Percentiles rank a stretch among this genome's conserved stretches.
Evolutionary conservation across 2,888 invertebrate species (phyloP).

Genomic region (Caradrina kadenii): DNA sequence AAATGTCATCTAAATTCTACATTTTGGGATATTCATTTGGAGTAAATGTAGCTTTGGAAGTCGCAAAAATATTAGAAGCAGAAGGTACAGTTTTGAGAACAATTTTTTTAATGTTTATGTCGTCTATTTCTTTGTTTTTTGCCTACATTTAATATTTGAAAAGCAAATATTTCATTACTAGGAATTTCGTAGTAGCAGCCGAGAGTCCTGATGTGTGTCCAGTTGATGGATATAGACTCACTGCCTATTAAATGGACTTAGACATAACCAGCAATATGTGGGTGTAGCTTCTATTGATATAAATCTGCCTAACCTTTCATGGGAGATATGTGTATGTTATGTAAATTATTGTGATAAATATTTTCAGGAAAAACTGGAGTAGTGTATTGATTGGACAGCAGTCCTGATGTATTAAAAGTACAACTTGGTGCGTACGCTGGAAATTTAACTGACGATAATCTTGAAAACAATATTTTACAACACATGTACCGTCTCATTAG

Average conservation of each 20-base stretch:
- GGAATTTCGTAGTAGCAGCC: too few relatives aligned
- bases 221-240: too few relatives aligned
- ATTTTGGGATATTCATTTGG: constrained; percentile 75
- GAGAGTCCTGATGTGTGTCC: too few relatives aligned
- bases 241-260: too few relatives aligned
- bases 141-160: too few relatives aligned
- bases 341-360: too few relatives aligned
- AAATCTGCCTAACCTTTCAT: too few relatives aligned
- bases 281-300: too few relatives aligned
- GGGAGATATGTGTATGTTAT: too few relatives aligned
- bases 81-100: constrained; percentile 66
- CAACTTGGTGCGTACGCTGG: constrained; percentile 69
- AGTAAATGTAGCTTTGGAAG: constrained; percentile 74
- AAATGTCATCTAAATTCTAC: constrained; percentile 64
- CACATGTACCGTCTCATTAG: constrained; percentile 68
- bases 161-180: too few relatives aligned
- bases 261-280: too few relatives aligned
- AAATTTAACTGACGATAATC: constrained; percentile 56
- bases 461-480: constrained; percentile 65
- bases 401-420: constrained; percentile 70
- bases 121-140: not conserved
- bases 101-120: too few relatives aligned
- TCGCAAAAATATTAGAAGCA: constrained; percentile 74
- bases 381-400: constrained; percentile 74
- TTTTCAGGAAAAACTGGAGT: constrained; percentile 70